Base-by-base conservation (phyloP, 2,888 invertebrate genomes). In the Agonum fuliginosum region DNA sequence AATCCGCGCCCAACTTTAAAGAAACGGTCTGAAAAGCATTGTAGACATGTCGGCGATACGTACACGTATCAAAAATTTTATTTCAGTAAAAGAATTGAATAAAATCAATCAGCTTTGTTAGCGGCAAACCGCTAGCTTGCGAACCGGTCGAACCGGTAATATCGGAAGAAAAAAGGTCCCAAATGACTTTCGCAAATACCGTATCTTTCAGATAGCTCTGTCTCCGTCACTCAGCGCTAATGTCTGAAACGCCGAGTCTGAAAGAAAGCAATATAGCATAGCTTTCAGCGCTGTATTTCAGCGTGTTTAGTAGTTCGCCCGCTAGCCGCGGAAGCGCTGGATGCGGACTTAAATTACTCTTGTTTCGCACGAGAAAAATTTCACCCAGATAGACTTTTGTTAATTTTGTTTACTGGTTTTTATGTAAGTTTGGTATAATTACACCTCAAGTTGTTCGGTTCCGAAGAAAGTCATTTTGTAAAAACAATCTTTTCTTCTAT, bases 101-200 rank as follows among this genome's bases (percentile, higher is more conserved):
- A 67, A 67, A 67, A 67, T 67, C 67, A 67, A 67, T 67, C 67
- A 67, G 67, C 67, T 41, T 67, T 67, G 67, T 67, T 67, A 67
- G 67, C 37, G 67, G 41, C 1, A 62, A 62, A 62, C 67, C 37
- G 67, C 37, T 41, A 67, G 43, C 37, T 67, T 22, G 41, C 67
- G 67, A 67, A 67, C 67, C 22, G 67, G 24, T 37, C 22, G 41
- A 41, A 67, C 5, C 67, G 37, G 65, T 54, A 54, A 54, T 54
- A 54, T 54, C 24, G 54, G 24, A 17, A 62, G 30, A 30, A 62
- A 62, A 62, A 62, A 62, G 58, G 58, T 62, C 58, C 58, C 30
- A 62, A 62, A 62, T 62, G 58, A 62, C 58, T 62, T 62, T 62
- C 58, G 58, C 58, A 62, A 62, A 62, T 62, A 62, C 58, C 58